Conservation (phyloP, 2,888 invertebrate genomes). For the Leucoptera coffeella region DNA sequence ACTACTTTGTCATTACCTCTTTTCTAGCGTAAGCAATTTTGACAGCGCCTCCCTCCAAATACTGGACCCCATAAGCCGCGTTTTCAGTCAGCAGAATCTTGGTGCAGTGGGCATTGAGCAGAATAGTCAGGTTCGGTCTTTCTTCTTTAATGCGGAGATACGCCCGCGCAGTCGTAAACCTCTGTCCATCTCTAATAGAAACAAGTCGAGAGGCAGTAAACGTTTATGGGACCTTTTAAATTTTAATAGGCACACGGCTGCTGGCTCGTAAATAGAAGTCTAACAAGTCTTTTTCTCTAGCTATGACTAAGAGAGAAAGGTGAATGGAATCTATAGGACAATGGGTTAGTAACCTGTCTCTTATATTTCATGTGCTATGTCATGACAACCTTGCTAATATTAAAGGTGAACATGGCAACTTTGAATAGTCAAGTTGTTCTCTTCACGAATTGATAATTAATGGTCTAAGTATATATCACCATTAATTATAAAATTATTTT, state of each 20-base stretch:
- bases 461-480: too few species aligned
- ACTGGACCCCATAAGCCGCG: constrained; percentile 50
- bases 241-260: neutral
- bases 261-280: too few species aligned
- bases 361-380: too few species aligned
- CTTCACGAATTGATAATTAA: too few species aligned
- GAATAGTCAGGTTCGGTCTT: constrained; percentile 50
- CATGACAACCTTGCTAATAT: constrained; percentile 16
- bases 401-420: constrained; percentile 11
- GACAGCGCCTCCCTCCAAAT: constrained; percentile 21
- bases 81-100: constrained; percentile 37
- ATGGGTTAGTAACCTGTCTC: too few species aligned
- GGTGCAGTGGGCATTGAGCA: constrained; percentile 51
- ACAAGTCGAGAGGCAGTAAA: neutral
- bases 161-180: constrained; percentile 54
- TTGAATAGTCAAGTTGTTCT: neutral
- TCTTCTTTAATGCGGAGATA: constrained; percentile 33
- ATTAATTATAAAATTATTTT: too few species aligned
- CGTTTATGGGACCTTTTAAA: neutral
- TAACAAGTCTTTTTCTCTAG: too few species aligned
- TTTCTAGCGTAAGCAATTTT: constrained; percentile 32
- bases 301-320: too few species aligned
- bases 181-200: constrained; percentile 33
- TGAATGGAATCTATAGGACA: too few species aligned
- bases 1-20: too few species aligned